Conservation (phyloP, 2,113 vertebrate species). For the Gasterosteus nipponicus region DNA sequence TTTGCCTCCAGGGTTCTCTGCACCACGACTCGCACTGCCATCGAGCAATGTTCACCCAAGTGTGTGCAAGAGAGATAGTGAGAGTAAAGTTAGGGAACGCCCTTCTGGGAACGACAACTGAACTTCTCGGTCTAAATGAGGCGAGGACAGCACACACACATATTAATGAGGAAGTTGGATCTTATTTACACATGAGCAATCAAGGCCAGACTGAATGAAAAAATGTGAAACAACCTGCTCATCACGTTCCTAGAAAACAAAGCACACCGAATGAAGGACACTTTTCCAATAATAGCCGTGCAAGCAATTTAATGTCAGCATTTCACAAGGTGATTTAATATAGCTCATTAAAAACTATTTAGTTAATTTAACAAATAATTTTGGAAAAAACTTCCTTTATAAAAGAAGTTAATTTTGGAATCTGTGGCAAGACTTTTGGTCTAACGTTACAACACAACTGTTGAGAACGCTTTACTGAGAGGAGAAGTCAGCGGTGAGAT, state of each 20-base stretch:
- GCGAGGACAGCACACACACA: background rate
- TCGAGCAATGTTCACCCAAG: background rate
- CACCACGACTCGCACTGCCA: background rate
- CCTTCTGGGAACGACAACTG: conserved; percentile 34
- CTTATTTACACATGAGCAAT: no score
- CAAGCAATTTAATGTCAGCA: background rate
- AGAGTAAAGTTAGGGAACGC: conserved; percentile 36
- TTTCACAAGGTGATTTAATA: background rate
- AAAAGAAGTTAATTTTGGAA: background rate
- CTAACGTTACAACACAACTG: conserved; percentile 4
- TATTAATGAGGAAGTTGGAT: background rate
- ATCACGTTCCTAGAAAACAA: background rate
- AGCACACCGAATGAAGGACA: background rate
- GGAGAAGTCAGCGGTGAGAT: background rate
- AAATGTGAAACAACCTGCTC: background rate
- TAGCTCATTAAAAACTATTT: background rate
- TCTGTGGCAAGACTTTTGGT: background rate
- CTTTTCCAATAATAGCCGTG: background rate
- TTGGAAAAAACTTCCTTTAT: conserved; percentile 4
- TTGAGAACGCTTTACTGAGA: background rate
- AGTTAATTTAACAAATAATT: background rate
- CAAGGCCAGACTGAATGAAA: background rate
- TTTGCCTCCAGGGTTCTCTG: background rate
- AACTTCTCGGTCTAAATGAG: background rate
- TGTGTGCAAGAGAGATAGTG: conserved; percentile 57